Evolutionary conservation across 2,888 invertebrate species (phyloP).

Genomic region (Dilophus febrilis): DNA sequence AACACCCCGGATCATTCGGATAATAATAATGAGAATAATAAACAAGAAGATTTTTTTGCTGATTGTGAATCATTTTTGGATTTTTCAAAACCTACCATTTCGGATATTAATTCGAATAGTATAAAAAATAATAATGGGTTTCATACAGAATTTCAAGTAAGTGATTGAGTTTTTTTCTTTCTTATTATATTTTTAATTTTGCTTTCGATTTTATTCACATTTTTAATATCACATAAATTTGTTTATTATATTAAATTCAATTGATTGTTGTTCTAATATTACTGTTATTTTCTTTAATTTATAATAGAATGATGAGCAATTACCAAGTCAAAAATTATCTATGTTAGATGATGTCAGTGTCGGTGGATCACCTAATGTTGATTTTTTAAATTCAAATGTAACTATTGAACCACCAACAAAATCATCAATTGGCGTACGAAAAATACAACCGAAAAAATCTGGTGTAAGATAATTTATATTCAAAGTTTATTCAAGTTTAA

Average conservation of each 20-base stretch:
- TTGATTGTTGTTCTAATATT: neutral
- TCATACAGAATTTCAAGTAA: conserved; percentile 5
- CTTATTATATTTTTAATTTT: neutral
- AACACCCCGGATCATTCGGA: conserved; percentile 31
- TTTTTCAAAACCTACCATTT: conserved; percentile 25
- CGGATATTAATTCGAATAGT: conserved; percentile 27
- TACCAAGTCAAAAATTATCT: too few species aligned
- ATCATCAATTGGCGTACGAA: conserved; percentile 53
- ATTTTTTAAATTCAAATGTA: conserved; percentile 23
- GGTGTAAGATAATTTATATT: conserved; percentile 34
- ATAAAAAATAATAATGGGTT: conserved; percentile 7
- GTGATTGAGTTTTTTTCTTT: neutral
- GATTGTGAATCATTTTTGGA: conserved; percentile 62
- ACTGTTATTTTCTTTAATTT: too few species aligned
- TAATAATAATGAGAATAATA: conserved; percentile 36
- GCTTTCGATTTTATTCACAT: too few species aligned
- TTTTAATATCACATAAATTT: neutral
- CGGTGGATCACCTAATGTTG: conserved; percentile 24
- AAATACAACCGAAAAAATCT: conserved; percentile 47
- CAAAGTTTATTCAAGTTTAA: too few species aligned
- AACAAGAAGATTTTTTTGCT: conserved; percentile 73
- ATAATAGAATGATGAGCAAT: too few species aligned
- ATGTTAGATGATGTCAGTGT: neutral
- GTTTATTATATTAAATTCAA: neutral
- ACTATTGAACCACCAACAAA: conserved; percentile 29